These are phyloP conservation scores for Hylomyscus alleni DNA, from an alignment of 2,797 vertebrate species.

Conservation along the genomic window DNA sequence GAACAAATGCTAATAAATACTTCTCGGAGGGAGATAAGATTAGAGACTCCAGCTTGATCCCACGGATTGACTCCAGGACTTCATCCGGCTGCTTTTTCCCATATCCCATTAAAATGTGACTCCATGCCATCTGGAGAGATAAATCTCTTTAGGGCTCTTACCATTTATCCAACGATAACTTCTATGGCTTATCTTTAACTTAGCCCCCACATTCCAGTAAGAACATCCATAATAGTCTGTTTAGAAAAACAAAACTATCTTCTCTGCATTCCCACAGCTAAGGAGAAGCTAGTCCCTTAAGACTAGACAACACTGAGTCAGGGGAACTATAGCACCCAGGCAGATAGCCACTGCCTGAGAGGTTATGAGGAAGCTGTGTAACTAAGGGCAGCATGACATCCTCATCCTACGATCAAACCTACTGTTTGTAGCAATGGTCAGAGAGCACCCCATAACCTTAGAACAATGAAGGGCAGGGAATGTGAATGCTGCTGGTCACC, in stretches of 20 bases:
- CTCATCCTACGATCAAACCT: neutral
- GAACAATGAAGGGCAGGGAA: neutral
- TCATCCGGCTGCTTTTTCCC: too few species aligned
- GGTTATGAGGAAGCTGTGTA: neutral
- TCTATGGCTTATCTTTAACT: neutral
- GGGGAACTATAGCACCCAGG: neutral
- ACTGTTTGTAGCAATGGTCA: neutral
- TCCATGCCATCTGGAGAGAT: neutral
- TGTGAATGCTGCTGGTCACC: constrained; percentile 8
- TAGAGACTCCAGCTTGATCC: neutral
- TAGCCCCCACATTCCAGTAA: neutral
- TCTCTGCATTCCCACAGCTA: neutral
- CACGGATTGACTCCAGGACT: neutral
- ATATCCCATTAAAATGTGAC: neutral
- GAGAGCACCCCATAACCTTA: neutral
- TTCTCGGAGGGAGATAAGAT: neutral
- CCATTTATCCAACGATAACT: neutral
- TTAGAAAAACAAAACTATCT: constrained; percentile 17
- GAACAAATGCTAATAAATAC: neutral
- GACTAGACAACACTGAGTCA: constrained; percentile 6
- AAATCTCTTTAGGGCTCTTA: neutral
- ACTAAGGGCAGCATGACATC: neutral
- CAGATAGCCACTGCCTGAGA: neutral
- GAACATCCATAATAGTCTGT: neutral
- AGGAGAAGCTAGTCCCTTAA: constrained; percentile 6